Evolutionary conservation across 1,140 invertebrate genomes (phyloP).

Genomic region (Coelopa frigida): DNA sequence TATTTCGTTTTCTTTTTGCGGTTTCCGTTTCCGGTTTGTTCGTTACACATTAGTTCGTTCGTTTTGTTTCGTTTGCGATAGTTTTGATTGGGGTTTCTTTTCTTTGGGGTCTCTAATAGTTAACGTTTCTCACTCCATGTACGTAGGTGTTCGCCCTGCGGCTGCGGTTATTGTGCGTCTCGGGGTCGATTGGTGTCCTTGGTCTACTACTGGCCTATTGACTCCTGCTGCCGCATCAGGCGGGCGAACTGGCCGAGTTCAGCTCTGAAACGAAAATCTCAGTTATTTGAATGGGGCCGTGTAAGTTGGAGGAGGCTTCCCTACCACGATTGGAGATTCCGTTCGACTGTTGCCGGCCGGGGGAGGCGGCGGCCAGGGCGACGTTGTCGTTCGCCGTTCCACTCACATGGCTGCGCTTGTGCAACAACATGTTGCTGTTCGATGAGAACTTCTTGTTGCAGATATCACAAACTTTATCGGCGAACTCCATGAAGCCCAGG

Average conservation of each 20-base stretch:
- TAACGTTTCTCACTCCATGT: conserved; percentile 11
- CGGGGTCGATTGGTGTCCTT: no score
- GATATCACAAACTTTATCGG: neutral
- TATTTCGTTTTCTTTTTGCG: no score
- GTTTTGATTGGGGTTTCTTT: neutral
- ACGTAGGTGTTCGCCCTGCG: neutral
- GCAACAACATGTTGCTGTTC: neutral
- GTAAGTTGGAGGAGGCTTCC: no score
- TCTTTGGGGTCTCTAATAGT: conserved; percentile 5
- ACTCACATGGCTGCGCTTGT: conserved; percentile 8
- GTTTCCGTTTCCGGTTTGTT: neutral
- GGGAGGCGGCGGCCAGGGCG: no score
- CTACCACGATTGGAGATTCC: no score
- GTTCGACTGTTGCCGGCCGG: no score
- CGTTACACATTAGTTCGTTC: neutral
- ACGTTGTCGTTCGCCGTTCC: no score
- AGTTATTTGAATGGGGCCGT: no score
- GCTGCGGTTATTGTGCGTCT: conserved; percentile 6
- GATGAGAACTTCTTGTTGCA: conserved; percentile 9
- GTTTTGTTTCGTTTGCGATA: neutral
- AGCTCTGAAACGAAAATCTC: neutral
- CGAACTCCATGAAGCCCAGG: neutral
- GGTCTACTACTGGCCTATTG: no score
- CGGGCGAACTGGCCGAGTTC: neutral
- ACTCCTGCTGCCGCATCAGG: conserved; percentile 2